These are phyloP conservation scores for Labrus mixtus DNA, from an alignment of 2,113 vertebrate species.

Conservation along the genomic window DNA sequence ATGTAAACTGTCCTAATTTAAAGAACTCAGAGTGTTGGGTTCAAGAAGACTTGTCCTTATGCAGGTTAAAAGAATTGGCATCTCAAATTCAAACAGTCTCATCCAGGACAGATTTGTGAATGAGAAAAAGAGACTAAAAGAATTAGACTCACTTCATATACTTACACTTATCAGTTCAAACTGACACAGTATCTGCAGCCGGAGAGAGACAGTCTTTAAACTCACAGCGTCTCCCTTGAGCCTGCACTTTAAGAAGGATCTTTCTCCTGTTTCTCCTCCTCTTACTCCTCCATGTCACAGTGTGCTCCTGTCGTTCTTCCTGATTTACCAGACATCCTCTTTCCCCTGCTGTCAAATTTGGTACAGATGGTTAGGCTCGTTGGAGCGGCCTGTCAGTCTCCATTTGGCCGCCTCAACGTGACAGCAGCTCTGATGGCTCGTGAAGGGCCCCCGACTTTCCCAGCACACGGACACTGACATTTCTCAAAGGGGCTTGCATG, in stretches of 20 bases:
- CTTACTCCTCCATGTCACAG: slow-evolving; percentile 66
- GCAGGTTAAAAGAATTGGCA: background rate
- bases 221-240: slow-evolving; percentile 66
- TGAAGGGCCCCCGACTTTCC: slow-evolving; percentile 86
- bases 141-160: slow-evolving; percentile 30
- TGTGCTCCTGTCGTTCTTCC: slow-evolving; percentile 67
- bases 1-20: no score
- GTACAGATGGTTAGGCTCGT: slow-evolving; percentile 91
- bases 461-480: slow-evolving; percentile 89
- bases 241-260: slow-evolving; percentile 43
- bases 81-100: background rate
- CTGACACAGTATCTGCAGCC: slow-evolving; percentile 42
- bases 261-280: slow-evolving; percentile 52
- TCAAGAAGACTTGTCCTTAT: background rate
- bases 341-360: slow-evolving; percentile 90
- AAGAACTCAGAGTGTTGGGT: background rate
- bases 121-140: background rate
- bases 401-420: slow-evolving; percentile 84
- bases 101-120: background rate
- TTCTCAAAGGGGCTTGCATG: slow-evolving; percentile 80
- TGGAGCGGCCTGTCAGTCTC: slow-evolving; percentile 89
- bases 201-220: slow-evolving; percentile 25
- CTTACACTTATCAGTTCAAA: slow-evolving; percentile 30
- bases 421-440: slow-evolving; percentile 88
- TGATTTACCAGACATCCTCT: slow-evolving; percentile 81